Evolutionary conservation across 2,888 invertebrate species (phyloP), one percentile per base, ranked within the genome.

Genomic region (Furcula furcula): DNA sequence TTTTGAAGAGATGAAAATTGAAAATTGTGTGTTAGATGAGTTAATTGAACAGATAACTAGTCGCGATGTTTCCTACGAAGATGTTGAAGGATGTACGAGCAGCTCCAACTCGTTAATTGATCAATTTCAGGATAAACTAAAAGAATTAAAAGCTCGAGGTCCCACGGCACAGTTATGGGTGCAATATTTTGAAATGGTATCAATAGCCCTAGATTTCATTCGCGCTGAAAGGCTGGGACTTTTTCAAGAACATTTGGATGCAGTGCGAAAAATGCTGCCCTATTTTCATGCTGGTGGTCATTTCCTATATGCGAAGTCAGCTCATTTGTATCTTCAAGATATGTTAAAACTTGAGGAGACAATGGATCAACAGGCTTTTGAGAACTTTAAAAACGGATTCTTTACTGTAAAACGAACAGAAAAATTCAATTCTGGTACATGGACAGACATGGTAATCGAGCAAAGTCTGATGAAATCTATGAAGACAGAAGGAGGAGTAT

Each of bases 211-310:
- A 36, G 43, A 66, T 12, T 68, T 50, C 14, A 47, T 65, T 31
- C 35, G 50, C 13, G 64, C 65, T 40, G 61, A 62, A 48, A 41
- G 65, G 21, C 19, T 53, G 29, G 65, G 50, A 20, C 13, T 29
- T 34, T 60, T 18, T 5, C 6, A 60, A 46, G 46, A 34, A 32
- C 70, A 76, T 58, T 36, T 72, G 15, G 36, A 62, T 28, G 29
- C 35, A 12, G 36, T 62, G 28, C 40, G 46, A 45, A 42, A 48
- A 64, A 74, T 70, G 65, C 56, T 75, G 16, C 66, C 68, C 2
- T 62, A 64, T 65, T 73, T 70, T 50, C 62, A 74, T 39, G 65
- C 68, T 4, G 19, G 31, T 45, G 65, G 64, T 34, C 69, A 68
- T 38, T 69, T 65, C 35, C 18, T 39, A 20, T 69, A 71, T 53